Evolutionary conservation across 2,797 vertebrate genomes (phyloP), one percentile per base, ranked within the genome.

Genomic region (Neoniphon sammara): DNA sequence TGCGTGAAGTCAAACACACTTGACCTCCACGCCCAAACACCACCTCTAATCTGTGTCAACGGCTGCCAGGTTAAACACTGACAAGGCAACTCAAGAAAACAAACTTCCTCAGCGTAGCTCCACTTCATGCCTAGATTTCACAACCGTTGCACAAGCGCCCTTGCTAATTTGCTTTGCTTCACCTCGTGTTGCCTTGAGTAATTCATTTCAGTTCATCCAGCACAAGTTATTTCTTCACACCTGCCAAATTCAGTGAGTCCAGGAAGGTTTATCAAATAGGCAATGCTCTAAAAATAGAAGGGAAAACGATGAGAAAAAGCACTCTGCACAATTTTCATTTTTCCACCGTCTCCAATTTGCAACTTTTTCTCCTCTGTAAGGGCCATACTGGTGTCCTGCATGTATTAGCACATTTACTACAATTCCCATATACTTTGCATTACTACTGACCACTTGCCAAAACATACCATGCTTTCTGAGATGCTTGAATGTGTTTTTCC

Each of bases 21-120:
- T 30, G 5, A 58, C 73, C 47, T 61, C 47, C 46, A 18, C 5
- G 17, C 36, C 42, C 27, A 15, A 59, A 23, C 66, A 56, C 44
- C 56, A 53, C 14, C 0, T 18, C 58, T 18, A 55, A 1, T 49
- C 69, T 49, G 59, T 71, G 66, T 73, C 75, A 75, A 44, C 8
- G 64, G 47, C 75, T 27, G 12, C 69, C 58, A 23, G 36, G 87
- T 91, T 90, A 90, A 89, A 87, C 73, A 89, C 50, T 89, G 53
- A 88, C 80, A 72, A 65, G 79, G 34, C 56, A 17, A 39, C 52
- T 78, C 23, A 46, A 36, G 62, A 78, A 58, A 77, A 42, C 62
- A 77, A 9, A 64, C 58, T 20, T 61, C 62, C 44, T 64, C 42
- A 4, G 47, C 20, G 0, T 27, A n/a, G 63, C 59, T 72, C 62